Evolutionary conservation across 2,888 invertebrate species (phyloP).

Genomic region (Mesorhabditis spiculigera): DNA sequence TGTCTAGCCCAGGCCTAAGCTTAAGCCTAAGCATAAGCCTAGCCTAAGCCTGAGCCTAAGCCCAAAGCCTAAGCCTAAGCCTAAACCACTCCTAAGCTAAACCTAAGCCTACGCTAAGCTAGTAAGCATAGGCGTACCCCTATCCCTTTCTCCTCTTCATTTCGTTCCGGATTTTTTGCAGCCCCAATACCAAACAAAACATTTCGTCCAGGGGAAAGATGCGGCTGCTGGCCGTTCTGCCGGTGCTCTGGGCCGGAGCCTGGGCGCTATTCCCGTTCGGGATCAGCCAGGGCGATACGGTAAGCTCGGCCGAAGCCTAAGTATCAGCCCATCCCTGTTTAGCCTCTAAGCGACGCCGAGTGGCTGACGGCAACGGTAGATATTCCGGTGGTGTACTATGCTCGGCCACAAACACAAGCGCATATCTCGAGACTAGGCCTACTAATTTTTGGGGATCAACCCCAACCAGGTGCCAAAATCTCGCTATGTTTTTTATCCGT

Average conservation of each 20-base stretch:
- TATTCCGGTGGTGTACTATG: constrained; percentile 40
- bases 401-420: constrained; percentile 31
- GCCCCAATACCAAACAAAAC: no score
- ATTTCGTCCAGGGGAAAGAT: background rate
- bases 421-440: constrained; percentile 49
- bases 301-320: background rate
- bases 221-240: background rate
- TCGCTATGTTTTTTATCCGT: constrained; percentile 10
- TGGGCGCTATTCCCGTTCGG: background rate
- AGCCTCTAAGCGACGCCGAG: background rate
- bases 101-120: no score
- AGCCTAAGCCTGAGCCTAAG: no score
- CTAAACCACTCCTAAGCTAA: no score
- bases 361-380: constrained; percentile 14
- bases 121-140: no score
- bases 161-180: no score
- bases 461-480: background rate
- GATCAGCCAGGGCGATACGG: constrained; percentile 2
- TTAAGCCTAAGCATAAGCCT: no score
- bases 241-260: background rate
- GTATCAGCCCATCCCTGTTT: background rate
- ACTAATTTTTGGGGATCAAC: constrained; percentile 36
- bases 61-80: no score
- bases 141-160: no score
- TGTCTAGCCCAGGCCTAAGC: no score